phyloP scores from a whole-genome alignment of 2,113 vertebrate genomes.

The Otolemur garnettii region DNA sequence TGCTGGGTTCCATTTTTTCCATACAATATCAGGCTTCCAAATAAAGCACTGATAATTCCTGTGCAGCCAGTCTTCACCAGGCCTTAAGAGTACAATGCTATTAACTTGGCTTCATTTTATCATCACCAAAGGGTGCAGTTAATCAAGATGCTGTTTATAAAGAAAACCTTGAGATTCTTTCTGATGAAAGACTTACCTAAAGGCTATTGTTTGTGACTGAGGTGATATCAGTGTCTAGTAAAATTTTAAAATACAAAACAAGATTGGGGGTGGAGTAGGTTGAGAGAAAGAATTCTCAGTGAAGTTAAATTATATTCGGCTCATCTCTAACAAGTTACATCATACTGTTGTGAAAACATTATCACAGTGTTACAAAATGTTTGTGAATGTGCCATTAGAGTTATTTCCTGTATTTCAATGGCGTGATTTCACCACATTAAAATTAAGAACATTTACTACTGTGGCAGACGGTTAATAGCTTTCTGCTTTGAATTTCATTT shows the following conservation, averaged over 20 bases:
- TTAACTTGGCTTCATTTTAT: neutral
- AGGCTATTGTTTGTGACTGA: constrained; percentile 58
- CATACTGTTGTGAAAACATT: constrained; percentile 70
- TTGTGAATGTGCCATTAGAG: constrained; percentile 18
- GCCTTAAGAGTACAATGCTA: neutral
- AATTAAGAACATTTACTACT: constrained; percentile 58
- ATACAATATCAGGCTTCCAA: neutral
- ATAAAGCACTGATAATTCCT: neutral
- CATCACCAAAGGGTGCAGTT: constrained; percentile 32
- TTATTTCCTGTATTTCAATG: constrained; percentile 52
- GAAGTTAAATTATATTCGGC: constrained; percentile 50
- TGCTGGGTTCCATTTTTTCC: neutral
- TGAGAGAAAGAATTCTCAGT: constrained; percentile 32
- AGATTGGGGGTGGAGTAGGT: neutral
- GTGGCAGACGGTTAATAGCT: constrained; percentile 37
- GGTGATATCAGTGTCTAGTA: neutral
- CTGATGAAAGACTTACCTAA: constrained; percentile 65
- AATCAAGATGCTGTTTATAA: constrained; percentile 20
- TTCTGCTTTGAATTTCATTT: constrained; percentile 53
- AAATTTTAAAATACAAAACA: constrained; percentile 59
- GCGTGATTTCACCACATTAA: constrained; percentile 66
- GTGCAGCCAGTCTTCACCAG: neutral
- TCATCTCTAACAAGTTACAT: constrained; percentile 35
- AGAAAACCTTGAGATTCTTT: constrained; percentile 13
- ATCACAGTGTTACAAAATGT: constrained; percentile 68